Evolutionary conservation across 2,888 invertebrate species (phyloP).

Genomic region (Syritta pipiens): DNA sequence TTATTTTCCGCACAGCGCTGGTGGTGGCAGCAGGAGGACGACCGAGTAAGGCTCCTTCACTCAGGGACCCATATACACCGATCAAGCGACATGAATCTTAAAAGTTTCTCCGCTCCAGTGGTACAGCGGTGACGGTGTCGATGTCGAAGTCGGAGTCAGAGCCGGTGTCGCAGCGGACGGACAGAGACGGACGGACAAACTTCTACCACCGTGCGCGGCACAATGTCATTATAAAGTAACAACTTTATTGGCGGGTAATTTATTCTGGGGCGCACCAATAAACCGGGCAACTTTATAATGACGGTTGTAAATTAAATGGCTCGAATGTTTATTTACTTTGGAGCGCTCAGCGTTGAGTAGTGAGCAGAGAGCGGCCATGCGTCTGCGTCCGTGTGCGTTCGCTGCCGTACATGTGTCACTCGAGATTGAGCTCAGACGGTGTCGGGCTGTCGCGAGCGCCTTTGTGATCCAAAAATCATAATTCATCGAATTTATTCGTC

Average conservation of each 20-base stretch:
- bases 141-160: slow-evolving; percentile 11
- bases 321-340: slow-evolving; percentile 63
- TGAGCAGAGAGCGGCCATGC: background rate
- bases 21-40: background rate
- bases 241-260: slow-evolving; percentile 79
- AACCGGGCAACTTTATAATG: slow-evolving; percentile 78
- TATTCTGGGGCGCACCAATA: slow-evolving; percentile 78
- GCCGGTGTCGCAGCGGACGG: slow-evolving; percentile 34
- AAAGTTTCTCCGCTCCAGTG: slow-evolving; percentile 24
- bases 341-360: slow-evolving; percentile 1
- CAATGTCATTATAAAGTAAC: slow-evolving; percentile 79
- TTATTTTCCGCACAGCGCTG: slow-evolving; percentile 17
- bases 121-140: background rate
- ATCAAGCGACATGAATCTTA: slow-evolving; percentile 42
- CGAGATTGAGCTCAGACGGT: slow-evolving; percentile 47
- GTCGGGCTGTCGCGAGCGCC: slow-evolving; percentile 15
- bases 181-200: slow-evolving; percentile 64
- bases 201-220: slow-evolving; percentile 49
- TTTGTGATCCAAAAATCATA: slow-evolving; percentile 62
- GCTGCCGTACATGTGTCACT: slow-evolving; percentile 33
- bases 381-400: background rate
- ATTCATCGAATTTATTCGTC: slow-evolving; percentile 68
- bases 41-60: slow-evolving; percentile 40
- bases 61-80: slow-evolving; percentile 12
- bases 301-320: slow-evolving; percentile 75